Evolutionary conservation across 2,888 invertebrate genomes (phyloP), one percentile per base, ranked within the genome.

Genomic region (Protodeltote pygarga): DNA sequence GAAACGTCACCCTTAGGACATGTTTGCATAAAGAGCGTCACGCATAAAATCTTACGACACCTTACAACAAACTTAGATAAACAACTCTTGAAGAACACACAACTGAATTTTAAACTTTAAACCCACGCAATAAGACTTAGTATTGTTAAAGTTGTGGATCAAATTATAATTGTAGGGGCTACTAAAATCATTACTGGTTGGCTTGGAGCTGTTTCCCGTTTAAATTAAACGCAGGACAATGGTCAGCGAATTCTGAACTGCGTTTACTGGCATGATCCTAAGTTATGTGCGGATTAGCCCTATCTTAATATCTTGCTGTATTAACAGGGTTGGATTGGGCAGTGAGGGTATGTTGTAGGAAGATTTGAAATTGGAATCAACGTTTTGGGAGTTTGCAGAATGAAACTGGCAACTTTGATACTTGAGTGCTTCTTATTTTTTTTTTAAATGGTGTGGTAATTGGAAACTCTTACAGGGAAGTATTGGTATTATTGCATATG

Each of bases 181-280:
- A 80, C 79, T 81, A 83, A 86, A 90, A 89, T 90, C 87, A 89
- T 89, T 91, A 89, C 78, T 60, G 66, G 55, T 53, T 62, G 66
- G 74, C 77, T 73, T 64, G 54, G 67, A 68, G 70, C 66, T 57
- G 65, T 75, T 73, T 73, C 77, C 84, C 79, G 87, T 88, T 89
- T 90, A 90, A 92, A 85, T 92, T 90, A 90, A 90, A 88, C 83
- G 79, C 79, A 84, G 90, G 89, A 91, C 90, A 90, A 89, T 89
- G 91, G 91, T 90, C 90, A 90, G 85, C 69, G 79, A 79, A 66
- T 75, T 71, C 79, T 78, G 75, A 79, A 85, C 79, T 74, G 71
- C 78, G 74, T 78, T 83, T 83, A 85, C 85, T 80, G 79, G 79
- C 79, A 75, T 84, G 79, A 90, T 87, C 89, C 90, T 91, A 89